Percentiles rank a stretch among this genome's conserved stretches.
These are phyloP conservation scores for Macaria liturata DNA, from an alignment of 2,888 invertebrate species.

Conservation along the genomic window DNA sequence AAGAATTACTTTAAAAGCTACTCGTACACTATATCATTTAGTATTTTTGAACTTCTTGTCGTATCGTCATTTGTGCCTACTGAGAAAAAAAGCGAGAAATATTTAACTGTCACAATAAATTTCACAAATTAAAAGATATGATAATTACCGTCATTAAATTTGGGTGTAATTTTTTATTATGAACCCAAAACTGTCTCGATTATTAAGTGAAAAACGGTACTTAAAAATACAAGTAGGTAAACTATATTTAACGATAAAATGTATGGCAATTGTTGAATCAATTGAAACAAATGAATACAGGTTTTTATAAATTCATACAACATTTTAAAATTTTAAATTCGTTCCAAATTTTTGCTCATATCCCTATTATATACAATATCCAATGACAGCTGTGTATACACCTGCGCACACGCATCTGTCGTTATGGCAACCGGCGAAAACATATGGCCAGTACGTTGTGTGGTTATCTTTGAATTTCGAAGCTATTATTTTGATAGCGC, in stretches of 20 bases:
- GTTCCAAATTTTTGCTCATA: slow-evolving; percentile 2
- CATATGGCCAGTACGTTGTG: slow-evolving; percentile 45
- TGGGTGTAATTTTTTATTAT: background rate
- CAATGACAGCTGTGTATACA: slow-evolving; percentile 60
- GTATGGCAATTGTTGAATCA: too few relatives aligned
- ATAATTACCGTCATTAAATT: slow-evolving; percentile 2
- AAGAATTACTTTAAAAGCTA: too few relatives aligned
- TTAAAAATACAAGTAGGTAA: too few relatives aligned
- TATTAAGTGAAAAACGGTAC: too few relatives aligned
- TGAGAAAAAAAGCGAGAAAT: too few relatives aligned
- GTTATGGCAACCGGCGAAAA: slow-evolving; percentile 48
- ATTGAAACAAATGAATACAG: too few relatives aligned
- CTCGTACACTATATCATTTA: too few relatives aligned
- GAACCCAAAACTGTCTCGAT: background rate
- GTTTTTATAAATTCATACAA: background rate
- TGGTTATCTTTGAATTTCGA: slow-evolving; percentile 33
- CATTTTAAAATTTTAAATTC: background rate
- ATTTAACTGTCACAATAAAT: too few relatives aligned
- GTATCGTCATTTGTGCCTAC: too few relatives aligned
- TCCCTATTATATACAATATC: slow-evolving; percentile 15
- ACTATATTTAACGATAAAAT: too few relatives aligned
- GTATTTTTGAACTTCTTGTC: too few relatives aligned
- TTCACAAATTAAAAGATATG: slow-evolving; percentile 4
- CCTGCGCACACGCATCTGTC: slow-evolving; percentile 66
- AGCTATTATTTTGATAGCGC: slow-evolving; percentile 7